Evolutionary conservation across 2,888 invertebrate species (phyloP).

Genomic region (Pristionchus exspectatus): DNA sequence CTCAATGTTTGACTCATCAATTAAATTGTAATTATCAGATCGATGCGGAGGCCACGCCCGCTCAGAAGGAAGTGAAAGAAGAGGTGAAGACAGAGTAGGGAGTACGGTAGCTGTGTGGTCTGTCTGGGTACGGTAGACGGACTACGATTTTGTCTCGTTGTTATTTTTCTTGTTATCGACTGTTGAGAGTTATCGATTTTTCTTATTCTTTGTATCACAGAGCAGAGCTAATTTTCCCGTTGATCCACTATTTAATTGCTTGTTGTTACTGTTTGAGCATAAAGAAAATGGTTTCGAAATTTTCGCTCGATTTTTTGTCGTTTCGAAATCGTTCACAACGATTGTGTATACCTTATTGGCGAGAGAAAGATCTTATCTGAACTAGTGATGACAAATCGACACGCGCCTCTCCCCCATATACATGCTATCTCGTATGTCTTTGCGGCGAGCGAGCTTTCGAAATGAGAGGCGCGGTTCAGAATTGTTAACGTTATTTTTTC

Average conservation of each 20-base stretch:
- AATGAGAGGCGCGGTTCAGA: too few species aligned
- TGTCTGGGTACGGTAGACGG: not conserved
- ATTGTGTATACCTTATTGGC: not conserved
- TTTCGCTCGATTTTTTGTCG: not conserved
- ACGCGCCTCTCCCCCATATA: not conserved
- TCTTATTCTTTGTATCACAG: not conserved
- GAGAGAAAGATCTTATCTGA: not conserved
- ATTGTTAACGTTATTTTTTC: too few species aligned
- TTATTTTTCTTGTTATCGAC: constrained; percentile 24
- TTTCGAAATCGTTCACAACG: constrained; percentile 3
- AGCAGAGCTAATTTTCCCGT: not conserved
- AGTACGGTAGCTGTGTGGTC: not conserved
- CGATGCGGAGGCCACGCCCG: not conserved
- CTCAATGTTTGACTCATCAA: too few species aligned
- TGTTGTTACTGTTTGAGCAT: not conserved
- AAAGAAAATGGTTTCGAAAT: not conserved
- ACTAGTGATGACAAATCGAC: not conserved
- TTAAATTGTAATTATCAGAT: too few species aligned
- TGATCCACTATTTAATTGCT: not conserved
- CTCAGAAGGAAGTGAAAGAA: not conserved
- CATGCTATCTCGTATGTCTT: too few species aligned
- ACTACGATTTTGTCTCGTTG: not conserved
- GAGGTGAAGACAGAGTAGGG: not conserved
- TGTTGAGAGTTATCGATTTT: not conserved
- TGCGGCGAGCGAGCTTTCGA: too few species aligned